These are phyloP conservation scores for Tupaia chinensis DNA, from an alignment of 2,113 vertebrate genomes.

Conservation along the genomic window DNA sequence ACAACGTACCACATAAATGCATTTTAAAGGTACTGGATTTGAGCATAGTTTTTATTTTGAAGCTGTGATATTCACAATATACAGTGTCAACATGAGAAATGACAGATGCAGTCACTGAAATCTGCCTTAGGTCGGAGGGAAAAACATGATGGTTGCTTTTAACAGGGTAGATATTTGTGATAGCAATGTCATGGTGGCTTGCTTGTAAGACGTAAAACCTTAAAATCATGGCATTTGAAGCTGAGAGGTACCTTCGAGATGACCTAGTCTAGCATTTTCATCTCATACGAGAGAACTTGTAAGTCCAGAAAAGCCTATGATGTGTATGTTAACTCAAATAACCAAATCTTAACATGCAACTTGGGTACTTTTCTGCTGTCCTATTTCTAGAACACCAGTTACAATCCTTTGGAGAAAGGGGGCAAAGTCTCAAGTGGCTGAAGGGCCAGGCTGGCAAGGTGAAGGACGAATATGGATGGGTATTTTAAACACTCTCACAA, in stretches of 20 bases:
- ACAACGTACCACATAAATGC: background rate
- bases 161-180: background rate
- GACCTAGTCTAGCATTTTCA: background rate
- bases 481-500: background rate
- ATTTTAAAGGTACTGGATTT: conserved; percentile 34
- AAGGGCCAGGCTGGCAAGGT: background rate
- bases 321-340: background rate
- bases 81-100: background rate
- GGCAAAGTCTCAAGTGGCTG: background rate
- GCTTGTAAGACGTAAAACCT: background rate
- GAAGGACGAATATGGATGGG: background rate
- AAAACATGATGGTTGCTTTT: background rate
- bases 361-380: background rate
- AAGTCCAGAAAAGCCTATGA: conserved; percentile 1
- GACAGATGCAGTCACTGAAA: background rate
- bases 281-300: background rate
- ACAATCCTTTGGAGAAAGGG: background rate
- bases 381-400: background rate
- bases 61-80: background rate
- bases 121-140: background rate
- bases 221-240: background rate
- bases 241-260: background rate
- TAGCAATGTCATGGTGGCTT: background rate
- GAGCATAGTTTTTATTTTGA: background rate
- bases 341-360: background rate